Evolutionary conservation across 2,113 vertebrate genomes (phyloP).

Genomic region (Dunckerocampus dactyliophorus): DNA sequence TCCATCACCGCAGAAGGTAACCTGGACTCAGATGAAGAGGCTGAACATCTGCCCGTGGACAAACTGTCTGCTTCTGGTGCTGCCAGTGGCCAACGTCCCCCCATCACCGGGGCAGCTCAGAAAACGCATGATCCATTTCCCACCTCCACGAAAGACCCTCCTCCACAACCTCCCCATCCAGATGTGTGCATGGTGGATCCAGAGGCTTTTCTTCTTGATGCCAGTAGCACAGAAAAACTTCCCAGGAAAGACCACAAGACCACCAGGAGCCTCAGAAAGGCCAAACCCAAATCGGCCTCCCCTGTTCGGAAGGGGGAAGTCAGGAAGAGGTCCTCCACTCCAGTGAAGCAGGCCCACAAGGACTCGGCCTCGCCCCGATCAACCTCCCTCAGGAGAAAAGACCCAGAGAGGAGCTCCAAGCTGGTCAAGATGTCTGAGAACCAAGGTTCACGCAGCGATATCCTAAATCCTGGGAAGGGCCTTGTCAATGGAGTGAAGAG

Average conservation of each 20-base stretch:
- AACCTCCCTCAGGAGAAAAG: slow-evolving; percentile 75
- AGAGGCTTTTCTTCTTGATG: slow-evolving; percentile 81
- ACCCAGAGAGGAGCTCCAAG: slow-evolving; percentile 76
- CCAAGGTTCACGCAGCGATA: slow-evolving; percentile 73
- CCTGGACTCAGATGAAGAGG: slow-evolving; percentile 95
- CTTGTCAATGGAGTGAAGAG: slow-evolving; percentile 84
- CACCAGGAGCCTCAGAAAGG: slow-evolving; percentile 81
- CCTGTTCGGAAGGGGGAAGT: slow-evolving; percentile 80
- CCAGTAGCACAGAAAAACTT: slow-evolving; percentile 78
- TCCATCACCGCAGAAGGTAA: slow-evolving; percentile 96
- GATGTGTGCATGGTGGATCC: slow-evolving; percentile 99
- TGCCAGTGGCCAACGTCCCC: slow-evolving; percentile 73
- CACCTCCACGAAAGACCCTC: slow-evolving; percentile 81
- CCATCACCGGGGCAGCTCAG: slow-evolving; percentile 64
- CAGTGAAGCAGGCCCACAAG: slow-evolving; percentile 78
- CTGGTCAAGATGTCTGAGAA: slow-evolving; percentile 66
- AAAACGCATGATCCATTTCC: slow-evolving; percentile 85
- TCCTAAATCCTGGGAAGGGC: slow-evolving; percentile 76
- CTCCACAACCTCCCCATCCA: slow-evolving; percentile 85
- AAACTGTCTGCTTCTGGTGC: slow-evolving; percentile 75
- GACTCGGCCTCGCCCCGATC: slow-evolving; percentile 76
- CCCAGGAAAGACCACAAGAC: slow-evolving; percentile 86
- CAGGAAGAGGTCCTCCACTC: slow-evolving; percentile 83
- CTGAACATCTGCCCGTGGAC: slow-evolving; percentile 93
- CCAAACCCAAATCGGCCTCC: slow-evolving; percentile 86